Evolutionary conservation across 2,797 vertebrate species (phyloP), one percentile per base, ranked within the genome.

Genomic region (Anas bahamensis): DNA sequence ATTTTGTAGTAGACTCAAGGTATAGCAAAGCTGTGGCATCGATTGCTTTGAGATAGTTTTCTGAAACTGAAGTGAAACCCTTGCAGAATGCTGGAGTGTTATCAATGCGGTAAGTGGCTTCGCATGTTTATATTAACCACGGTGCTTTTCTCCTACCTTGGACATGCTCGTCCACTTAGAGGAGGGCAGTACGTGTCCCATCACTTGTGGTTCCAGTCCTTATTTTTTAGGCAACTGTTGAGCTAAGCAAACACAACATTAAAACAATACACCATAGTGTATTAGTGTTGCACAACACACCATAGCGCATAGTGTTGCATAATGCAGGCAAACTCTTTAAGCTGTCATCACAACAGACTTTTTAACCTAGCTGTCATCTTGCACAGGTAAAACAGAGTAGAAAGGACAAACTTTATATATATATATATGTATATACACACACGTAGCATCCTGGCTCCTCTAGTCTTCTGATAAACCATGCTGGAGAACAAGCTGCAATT

Each of bases 151-250:
- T 69, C 26, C 26, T 29, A 13, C 63, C 69, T 79, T 46, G 39
- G 39, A 53, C 13, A 4, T 37, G 56, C 19, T 85, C 35, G 42
- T 61, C 37, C 60, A 39, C 21, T 46, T 35, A 48, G 17, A 5
- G 61, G 10, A 74, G 11, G 17, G 35, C 5, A 17, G 37, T 46
- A 39, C 2, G 0, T 24, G 2, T 26, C 28, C 7, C 13, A 16
- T 72, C 41, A n/a, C 24, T 7, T 12, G 8, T 44, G 22, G 53
- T 3, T 83, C 77, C 69, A 31, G 60, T 80, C 64, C 73, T 80
- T 81, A 22, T 19, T 80, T 52, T 66, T 86, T 71, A 78, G 28
- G n/a, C 65, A 44, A 48, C 31, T 14, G 24, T 89, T 70, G 29
- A 1, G 33, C 42, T 71, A 64, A 77, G 37, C 23, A 76, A 91